Conservation (phyloP, 2,797 vertebrate genomes). For the Aphelocoma californica region DNA sequence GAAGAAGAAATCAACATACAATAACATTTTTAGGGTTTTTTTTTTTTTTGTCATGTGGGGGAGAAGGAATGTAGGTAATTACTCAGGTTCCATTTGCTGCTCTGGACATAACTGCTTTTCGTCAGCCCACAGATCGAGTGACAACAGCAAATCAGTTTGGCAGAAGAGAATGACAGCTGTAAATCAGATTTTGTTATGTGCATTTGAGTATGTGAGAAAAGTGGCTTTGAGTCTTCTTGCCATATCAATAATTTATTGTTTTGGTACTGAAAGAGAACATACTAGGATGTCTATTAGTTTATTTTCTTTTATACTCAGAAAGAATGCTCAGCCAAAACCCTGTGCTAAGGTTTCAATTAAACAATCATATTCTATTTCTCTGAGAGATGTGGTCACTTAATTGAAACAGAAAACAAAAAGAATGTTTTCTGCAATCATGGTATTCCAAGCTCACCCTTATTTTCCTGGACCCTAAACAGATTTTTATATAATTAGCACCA, state of each 20-base stretch:
- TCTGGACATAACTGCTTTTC: conserved; percentile 66
- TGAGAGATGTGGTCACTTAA: neutral
- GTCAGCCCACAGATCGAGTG: conserved; percentile 65
- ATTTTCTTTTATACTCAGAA: conserved; percentile 14
- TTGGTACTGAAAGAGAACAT: neutral
- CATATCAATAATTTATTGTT: neutral
- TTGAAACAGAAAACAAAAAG: conserved; percentile 37
- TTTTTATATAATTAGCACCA: conserved; percentile 12
- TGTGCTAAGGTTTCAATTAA: conserved; percentile 14
- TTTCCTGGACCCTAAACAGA: neutral
- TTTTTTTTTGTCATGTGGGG: neutral
- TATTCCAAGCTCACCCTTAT: neutral
- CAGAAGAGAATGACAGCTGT: conserved; percentile 60
- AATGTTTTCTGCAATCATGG: neutral
- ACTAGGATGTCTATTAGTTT: neutral
- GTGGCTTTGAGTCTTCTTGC: neutral
- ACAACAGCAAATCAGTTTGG: conserved; percentile 54
- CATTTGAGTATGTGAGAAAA: conserved; percentile 24
- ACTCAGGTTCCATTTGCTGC: conserved; percentile 42
- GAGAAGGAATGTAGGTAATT: conserved; percentile 35
- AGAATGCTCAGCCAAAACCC: neutral
- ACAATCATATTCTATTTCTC: conserved; percentile 6
- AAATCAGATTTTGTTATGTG: conserved; percentile 46
- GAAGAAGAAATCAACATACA: conserved; percentile 69
- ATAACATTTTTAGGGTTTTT: conserved; percentile 30